phyloP scores from a whole-genome alignment of 2,888 invertebrate genomes.

The Drosophila flavopinicola region DNA sequence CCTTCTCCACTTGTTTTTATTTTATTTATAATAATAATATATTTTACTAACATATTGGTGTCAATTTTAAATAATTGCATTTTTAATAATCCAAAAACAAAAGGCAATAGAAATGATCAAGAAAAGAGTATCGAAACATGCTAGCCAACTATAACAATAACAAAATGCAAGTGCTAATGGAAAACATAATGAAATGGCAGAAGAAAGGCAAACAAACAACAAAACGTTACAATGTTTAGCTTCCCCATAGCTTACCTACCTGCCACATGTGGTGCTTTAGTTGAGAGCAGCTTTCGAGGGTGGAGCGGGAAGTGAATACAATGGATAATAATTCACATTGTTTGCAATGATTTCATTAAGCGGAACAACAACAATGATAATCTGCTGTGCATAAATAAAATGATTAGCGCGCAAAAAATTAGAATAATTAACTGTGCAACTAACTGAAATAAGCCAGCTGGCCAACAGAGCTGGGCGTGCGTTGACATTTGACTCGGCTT shows the following conservation, averaged over 20 bases:
- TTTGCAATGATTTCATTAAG: conserved; percentile 68
- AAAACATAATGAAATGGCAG: conserved; percentile 41
- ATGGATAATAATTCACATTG: conserved; percentile 54
- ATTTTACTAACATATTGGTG: no score
- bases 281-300: background rate
- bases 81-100: no score
- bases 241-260: conserved; percentile 44
- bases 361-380: conserved; percentile 39
- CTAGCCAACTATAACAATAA: conserved; percentile 24
- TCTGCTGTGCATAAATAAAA: conserved; percentile 63
- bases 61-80: no score
- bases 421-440: conserved; percentile 13
- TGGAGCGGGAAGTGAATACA: conserved; percentile 28
- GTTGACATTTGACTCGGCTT: conserved; percentile 72
- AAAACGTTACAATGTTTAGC: conserved; percentile 25
- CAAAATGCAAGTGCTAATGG: conserved; percentile 47
- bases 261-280: conserved; percentile 44
- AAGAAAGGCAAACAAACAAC: conserved; percentile 45
- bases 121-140: background rate
- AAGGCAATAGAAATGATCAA: no score
- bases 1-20: no score
- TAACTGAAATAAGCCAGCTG: conserved; percentile 15
- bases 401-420: conserved; percentile 54
- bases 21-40: no score
- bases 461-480: conserved; percentile 64